Evolutionary conservation across 2,888 invertebrate species (phyloP).

Genomic region (Lottia scabra): DNA sequence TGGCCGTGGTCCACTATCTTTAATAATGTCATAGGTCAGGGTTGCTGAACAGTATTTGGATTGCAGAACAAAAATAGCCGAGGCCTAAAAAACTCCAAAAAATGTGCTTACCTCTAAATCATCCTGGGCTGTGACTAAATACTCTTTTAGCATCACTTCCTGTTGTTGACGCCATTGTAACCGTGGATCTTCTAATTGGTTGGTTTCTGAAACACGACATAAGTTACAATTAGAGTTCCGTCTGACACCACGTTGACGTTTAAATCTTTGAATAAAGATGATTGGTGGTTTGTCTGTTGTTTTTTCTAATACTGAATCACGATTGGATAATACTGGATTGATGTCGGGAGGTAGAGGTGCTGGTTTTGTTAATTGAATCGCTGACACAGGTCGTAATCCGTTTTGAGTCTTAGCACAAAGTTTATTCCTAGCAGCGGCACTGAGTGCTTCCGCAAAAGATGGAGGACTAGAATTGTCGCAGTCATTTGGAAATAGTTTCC

Average conservation of each 20-base stretch:
- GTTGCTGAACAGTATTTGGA: too few relatives aligned
- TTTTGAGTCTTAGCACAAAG: background rate
- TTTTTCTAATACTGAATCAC: background rate
- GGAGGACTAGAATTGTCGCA: background rate
- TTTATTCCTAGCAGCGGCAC: background rate
- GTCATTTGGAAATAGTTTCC: background rate
- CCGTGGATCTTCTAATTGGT: constrained; percentile 95
- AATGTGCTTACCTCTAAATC: constrained; percentile 91
- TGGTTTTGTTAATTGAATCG: background rate
- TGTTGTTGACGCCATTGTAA: constrained; percentile 96
- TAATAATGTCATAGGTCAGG: too few relatives aligned
- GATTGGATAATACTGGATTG: background rate
- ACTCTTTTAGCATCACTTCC: constrained; percentile 96
- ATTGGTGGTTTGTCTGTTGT: background rate
- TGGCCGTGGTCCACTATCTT: too few relatives aligned
- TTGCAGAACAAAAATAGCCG: too few relatives aligned
- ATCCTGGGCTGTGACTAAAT: constrained; percentile 94
- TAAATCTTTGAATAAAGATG: background rate
- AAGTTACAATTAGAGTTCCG: background rate
- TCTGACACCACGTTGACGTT: background rate
- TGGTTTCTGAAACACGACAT: constrained; percentile 80
- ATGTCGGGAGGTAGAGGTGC: background rate
- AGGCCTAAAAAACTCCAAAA: too few relatives aligned
- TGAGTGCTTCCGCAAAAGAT: background rate
- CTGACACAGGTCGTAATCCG: background rate